phyloP scores from a whole-genome alignment of 2,888 invertebrate species.

The Calliphora vomitoria region DNA sequence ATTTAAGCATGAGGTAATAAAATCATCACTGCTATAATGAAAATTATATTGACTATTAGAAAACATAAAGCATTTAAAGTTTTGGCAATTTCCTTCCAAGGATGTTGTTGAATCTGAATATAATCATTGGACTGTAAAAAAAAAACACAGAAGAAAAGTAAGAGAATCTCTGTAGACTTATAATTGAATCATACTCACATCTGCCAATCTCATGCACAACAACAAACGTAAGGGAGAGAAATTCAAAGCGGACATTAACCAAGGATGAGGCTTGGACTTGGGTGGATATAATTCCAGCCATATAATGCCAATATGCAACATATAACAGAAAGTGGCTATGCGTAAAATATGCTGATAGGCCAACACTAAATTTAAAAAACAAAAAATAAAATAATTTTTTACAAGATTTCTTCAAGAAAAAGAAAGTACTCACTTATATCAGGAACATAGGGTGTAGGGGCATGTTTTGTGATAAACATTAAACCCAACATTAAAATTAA shows the following conservation, averaged over 20 bases:
- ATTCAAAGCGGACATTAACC: conserved; percentile 77
- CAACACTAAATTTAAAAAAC: conserved; percentile 77
- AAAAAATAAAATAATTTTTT: neutral
- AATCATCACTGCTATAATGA: conserved; percentile 75
- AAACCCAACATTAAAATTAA: conserved; percentile 79
- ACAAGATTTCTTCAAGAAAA: neutral
- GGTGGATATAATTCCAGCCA: conserved; percentile 83
- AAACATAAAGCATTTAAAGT: conserved; percentile 79
- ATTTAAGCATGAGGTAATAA: conserved; percentile 67
- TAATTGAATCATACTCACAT: conserved; percentile 78
- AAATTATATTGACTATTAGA: conserved; percentile 75
- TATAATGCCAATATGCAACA: conserved; percentile 79
- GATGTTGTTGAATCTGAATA: conserved; percentile 79
- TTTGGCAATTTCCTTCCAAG: conserved; percentile 81
- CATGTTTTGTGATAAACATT: conserved; percentile 80
- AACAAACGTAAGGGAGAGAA: conserved; percentile 77
- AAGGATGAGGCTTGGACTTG: conserved; percentile 76
- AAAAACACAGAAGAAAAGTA: conserved; percentile 1
- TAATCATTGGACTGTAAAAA: conserved; percentile 78
- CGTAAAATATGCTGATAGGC: conserved; percentile 80
- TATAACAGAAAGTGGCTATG: conserved; percentile 78
- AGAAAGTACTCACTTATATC: conserved; percentile 79
- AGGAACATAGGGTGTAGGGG: conserved; percentile 81
- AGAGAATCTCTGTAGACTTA: neutral
- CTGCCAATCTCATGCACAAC: conserved; percentile 78